Conservation (phyloP, 2,113 vertebrate genomes). For the Channa argus region DNA sequence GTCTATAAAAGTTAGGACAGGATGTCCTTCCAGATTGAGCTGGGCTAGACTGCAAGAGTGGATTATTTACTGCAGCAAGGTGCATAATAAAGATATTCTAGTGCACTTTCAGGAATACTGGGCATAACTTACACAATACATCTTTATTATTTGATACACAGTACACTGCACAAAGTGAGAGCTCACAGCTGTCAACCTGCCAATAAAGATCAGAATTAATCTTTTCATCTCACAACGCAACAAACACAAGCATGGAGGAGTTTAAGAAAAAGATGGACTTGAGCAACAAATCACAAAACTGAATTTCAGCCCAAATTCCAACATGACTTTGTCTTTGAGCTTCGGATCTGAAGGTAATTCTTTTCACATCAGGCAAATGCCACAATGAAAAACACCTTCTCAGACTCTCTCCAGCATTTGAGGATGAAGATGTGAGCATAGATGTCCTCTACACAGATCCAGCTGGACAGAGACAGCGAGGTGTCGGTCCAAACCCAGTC, state of each 20-base stretch:
- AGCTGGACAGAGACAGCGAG: slow-evolving; percentile 97
- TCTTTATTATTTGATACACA: neutral
- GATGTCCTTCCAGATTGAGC: neutral
- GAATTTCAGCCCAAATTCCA: slow-evolving; percentile 20
- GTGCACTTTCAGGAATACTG: neutral
- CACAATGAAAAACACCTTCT: slow-evolving; percentile 85
- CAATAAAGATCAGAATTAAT: no score
- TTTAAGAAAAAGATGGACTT: neutral
- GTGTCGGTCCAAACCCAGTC: slow-evolving; percentile 99
- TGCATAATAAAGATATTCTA: neutral
- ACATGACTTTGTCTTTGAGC: slow-evolving; percentile 9
- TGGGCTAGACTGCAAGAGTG: neutral
- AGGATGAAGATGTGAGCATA: slow-evolving; percentile 98
- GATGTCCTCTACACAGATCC: slow-evolving; percentile 99
- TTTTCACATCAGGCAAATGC: neutral
- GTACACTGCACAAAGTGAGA: neutral
- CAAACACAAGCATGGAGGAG: neutral
- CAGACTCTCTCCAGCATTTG: slow-evolving; percentile 98
- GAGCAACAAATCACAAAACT: neutral
- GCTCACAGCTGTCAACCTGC: neutral
- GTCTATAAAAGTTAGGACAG: neutral
- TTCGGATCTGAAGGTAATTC: slow-evolving; percentile 6
- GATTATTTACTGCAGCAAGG: neutral
- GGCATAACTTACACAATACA: neutral
- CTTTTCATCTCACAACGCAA: no score